Conservation (phyloP, 2,113 vertebrate species). For the Daphoenositta chrysoptera region DNA sequence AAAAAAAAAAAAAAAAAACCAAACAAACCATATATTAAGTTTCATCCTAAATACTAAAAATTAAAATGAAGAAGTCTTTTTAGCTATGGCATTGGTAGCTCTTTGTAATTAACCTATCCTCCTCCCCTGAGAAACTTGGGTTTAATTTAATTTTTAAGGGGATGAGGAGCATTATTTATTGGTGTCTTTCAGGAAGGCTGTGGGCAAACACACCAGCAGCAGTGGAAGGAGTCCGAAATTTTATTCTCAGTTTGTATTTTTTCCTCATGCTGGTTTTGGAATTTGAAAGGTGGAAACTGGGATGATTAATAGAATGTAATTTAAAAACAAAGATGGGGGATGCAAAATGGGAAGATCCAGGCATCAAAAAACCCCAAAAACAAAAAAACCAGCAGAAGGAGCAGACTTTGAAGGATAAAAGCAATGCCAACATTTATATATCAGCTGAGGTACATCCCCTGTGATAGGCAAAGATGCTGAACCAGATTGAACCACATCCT, state of each 20-base stretch:
- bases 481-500: neutral
- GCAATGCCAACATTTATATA: neutral
- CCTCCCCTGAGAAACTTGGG: constrained; percentile 28
- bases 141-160: constrained; percentile 62
- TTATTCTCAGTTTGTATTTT: neutral
- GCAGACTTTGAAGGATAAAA: neutral
- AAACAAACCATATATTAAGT: neutral
- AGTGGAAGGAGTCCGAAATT: neutral
- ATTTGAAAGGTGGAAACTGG: neutral
- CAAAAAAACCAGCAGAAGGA: neutral
- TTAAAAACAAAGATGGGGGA: neutral
- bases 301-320: neutral
- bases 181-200: neutral
- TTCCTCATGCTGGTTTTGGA: neutral
- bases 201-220: neutral
- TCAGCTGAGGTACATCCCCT: neutral
- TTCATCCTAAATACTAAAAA: constrained; percentile 22
- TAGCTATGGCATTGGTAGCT: constrained; percentile 20
- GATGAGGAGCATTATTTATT: constrained; percentile 35
- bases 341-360: neutral
- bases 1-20: neutral
- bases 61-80: neutral
- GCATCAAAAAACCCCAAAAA: neutral
- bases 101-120: constrained; percentile 53
- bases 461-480: neutral